These are phyloP conservation scores for Cyanocitta stelleri DNA, from an alignment of 2,113 vertebrate species.

Conservation along the genomic window DNA sequence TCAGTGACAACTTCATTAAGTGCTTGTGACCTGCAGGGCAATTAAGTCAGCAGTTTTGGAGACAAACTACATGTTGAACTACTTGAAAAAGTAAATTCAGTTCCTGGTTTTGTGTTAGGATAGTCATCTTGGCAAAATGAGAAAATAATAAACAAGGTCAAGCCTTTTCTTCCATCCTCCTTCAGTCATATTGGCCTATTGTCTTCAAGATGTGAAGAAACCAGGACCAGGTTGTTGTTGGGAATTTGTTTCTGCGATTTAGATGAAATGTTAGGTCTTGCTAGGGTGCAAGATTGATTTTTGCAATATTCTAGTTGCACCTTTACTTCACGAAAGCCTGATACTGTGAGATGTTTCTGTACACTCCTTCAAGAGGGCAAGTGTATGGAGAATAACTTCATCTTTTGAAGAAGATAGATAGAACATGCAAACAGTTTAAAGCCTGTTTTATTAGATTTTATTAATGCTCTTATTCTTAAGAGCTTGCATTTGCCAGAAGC, in stretches of 20 bases:
- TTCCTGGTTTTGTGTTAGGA: not conserved
- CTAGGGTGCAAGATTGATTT: not conserved
- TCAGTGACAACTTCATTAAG: conserved; percentile 9
- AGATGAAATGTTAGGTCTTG: not conserved
- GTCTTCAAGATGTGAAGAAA: not conserved
- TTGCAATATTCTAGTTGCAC: not conserved
- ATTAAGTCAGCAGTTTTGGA: conserved; percentile 2
- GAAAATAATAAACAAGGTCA: not conserved
- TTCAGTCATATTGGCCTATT: not conserved
- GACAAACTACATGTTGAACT: not conserved
- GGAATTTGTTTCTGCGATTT: not conserved
- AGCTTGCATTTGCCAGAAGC: not conserved
- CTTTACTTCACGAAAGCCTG: not conserved
- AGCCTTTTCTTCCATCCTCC: not conserved
- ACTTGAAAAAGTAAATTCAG: not conserved
- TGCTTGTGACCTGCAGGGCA: not conserved
- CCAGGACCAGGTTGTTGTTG: not conserved
- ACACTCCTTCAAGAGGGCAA: not conserved
- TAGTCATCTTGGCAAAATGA: not conserved
- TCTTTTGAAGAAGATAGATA: not conserved
- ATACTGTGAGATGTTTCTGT: not conserved
- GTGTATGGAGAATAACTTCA: not conserved
- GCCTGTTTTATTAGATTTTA: not conserved
- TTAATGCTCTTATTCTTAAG: not conserved
- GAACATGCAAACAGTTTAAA: not conserved